Conservation (phyloP, 2,113 vertebrate species). For the Sylvietta virens region DNA sequence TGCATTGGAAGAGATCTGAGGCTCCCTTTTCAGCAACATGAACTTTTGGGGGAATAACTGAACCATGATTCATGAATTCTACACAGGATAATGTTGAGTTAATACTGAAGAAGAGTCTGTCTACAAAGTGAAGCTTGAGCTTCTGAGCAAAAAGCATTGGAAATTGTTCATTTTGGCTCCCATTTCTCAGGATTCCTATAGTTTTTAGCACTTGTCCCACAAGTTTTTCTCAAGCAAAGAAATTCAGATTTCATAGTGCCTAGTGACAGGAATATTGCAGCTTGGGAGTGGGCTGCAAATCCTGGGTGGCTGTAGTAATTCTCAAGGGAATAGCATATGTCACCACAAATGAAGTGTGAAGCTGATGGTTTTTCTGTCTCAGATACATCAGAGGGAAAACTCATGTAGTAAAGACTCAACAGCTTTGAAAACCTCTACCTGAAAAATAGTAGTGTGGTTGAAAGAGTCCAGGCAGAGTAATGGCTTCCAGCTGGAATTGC, state of each 20-base stretch:
- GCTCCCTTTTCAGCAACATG: not conserved
- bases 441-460: not conserved
- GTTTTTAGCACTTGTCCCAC: not conserved
- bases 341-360: not conserved
- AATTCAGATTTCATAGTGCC: not conserved
- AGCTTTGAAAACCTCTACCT: not conserved
- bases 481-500: not conserved
- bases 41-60: not conserved
- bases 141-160: not conserved
- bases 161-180: not conserved
- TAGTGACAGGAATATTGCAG: not conserved
- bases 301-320: not conserved
- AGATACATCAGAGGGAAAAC: not conserved
- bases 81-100: not conserved
- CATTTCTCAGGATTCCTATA: not conserved
- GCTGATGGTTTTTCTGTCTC: not conserved
- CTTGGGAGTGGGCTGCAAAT: not conserved
- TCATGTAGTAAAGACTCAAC: not conserved
- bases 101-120: not conserved
- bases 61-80: not conserved
- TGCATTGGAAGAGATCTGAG: not conserved
- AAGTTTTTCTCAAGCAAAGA: not conserved
- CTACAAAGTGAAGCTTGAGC: not conserved
- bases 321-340: not conserved
- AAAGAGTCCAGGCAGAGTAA: not conserved